Conservation (phyloP, 2,888 invertebrate species). For the Folsomia manolachei region DNA sequence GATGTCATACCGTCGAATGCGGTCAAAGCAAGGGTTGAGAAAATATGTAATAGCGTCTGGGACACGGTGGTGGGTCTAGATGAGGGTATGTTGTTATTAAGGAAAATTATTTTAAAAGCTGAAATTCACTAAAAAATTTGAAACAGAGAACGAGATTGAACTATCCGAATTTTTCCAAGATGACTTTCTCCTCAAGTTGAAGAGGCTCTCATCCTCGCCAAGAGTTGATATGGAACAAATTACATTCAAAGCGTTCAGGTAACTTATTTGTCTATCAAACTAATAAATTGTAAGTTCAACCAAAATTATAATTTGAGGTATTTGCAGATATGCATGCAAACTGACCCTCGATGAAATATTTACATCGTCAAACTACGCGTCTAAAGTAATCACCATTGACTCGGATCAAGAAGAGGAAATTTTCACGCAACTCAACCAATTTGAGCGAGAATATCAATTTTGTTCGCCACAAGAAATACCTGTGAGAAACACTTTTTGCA, state of each 20-base stretch:
- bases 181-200: conserved; percentile 8
- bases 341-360: conserved; percentile 55
- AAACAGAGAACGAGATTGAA: conserved; percentile 12
- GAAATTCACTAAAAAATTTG: not conserved
- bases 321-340: conserved; percentile 56
- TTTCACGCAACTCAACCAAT: conserved; percentile 40
- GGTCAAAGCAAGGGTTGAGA: conserved; percentile 46
- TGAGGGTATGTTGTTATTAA: conserved; percentile 26
- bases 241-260: conserved; percentile 46
- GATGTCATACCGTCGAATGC: conserved; percentile 45
- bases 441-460: conserved; percentile 43
- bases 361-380: not conserved
- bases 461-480: conserved; percentile 41
- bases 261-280: conserved; percentile 3
- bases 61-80: conserved; percentile 28
- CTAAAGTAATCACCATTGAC: conserved; percentile 2
- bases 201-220: not conserved
- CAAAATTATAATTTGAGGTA: not conserved
- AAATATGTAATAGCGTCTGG: conserved; percentile 43
- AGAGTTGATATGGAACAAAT: conserved; percentile 38
- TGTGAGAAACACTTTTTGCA: no score
- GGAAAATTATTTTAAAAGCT: not conserved
- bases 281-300: not conserved
- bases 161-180: conserved; percentile 20
- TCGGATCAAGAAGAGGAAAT: conserved; percentile 36